Base-by-base conservation (phyloP, 2,888 invertebrate genomes). In the Choreutis nemorana region DNA sequence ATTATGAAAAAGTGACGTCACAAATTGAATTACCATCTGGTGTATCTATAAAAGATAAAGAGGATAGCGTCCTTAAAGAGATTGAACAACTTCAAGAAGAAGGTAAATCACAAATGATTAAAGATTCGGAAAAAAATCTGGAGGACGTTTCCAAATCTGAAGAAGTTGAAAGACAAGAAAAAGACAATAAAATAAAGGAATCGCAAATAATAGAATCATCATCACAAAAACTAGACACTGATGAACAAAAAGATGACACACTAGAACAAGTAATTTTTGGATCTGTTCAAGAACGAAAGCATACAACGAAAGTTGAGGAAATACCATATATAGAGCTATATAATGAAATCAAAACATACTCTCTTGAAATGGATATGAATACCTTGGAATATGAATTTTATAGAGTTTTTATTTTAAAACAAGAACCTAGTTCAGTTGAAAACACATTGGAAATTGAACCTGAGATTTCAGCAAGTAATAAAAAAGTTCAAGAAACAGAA, bases 231-330 rank as follows among this genome's bases (percentile, higher is more conserved):
- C 7, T 28, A 9, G 29, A 43, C 5, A 40, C 40, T n/a, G 50
- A 56, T 45, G 45, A 42, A 28, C 46, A 53, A 26, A 44, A 55
- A 13, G 47, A 54, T 7, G 48, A 55, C 13, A 40, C 60, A 27
- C 32, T 73, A 8, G 83, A 84, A 56, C 77, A 81, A 59, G 82
- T 73, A 2, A 82, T 85, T 39, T 85, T 85, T 50, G 85, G 85
- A 23, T 85, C 85, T 6, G 82, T 85, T 7, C 82, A 85, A 66
- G 70, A 82, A 42, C 64, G 85, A 23, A 80, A 60, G 33, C 59
- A 46, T 44, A 31, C 32, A 23, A 11, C 31, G 16, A 40, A 44
- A 9, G 9, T 50, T 44, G 16, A 53, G 36, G 12, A 46, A 11
- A 55, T 68, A 37, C 65, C 71, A 3, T 75, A 71, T 32, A 43